Percentiles rank a stretch among this genome's conserved stretches.
Evolutionary conservation across 92 coral and sea anemone species (phyloP).

Genomic region (Phenganax subtilis): DNA sequence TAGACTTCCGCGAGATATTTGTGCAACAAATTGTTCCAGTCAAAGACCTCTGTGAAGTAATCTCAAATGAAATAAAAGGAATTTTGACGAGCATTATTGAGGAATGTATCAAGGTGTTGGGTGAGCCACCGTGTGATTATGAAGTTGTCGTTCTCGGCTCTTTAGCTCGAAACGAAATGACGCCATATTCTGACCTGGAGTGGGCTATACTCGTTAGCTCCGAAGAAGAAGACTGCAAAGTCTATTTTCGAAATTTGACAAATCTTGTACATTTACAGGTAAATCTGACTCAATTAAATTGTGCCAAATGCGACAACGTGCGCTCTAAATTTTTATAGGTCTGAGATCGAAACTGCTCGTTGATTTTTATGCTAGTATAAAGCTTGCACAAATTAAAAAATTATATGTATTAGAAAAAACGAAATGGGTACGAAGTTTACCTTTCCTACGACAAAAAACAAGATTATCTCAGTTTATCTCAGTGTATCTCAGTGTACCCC

Average conservation of each 20-base stretch:
- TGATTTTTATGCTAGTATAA: too few species aligned
- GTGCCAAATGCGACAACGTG: not conserved
- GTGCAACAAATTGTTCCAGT: not conserved
- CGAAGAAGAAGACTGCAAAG: slow-evolving; percentile 20
- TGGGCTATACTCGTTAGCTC: slow-evolving; percentile 26
- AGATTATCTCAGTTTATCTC: too few species aligned
- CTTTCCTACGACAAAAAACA: too few species aligned
- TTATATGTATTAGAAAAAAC: too few species aligned
- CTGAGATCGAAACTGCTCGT: too few species aligned
- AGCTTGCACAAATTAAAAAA: too few species aligned
- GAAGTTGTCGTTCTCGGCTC: slow-evolving; percentile 7
- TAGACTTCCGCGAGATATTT: slow-evolving; percentile 6
- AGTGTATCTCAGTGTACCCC: too few species aligned
- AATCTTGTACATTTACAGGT: slow-evolving; percentile 1
- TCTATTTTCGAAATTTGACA: not conserved
- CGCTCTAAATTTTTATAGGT: too few species aligned
- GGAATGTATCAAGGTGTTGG: slow-evolving; percentile 12
- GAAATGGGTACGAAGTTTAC: too few species aligned
- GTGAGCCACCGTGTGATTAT: slow-evolving; percentile 19
- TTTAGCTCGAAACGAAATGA: slow-evolving; percentile 23
- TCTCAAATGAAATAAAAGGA: not conserved
- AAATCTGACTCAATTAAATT: not conserved
- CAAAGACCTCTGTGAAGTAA: not conserved
- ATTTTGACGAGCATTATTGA: slow-evolving; percentile 4
- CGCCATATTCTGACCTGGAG: slow-evolving; percentile 30